These are phyloP conservation scores for Holacanthus passer DNA, from an alignment of 2,113 vertebrate genomes.

Conservation along the genomic window DNA sequence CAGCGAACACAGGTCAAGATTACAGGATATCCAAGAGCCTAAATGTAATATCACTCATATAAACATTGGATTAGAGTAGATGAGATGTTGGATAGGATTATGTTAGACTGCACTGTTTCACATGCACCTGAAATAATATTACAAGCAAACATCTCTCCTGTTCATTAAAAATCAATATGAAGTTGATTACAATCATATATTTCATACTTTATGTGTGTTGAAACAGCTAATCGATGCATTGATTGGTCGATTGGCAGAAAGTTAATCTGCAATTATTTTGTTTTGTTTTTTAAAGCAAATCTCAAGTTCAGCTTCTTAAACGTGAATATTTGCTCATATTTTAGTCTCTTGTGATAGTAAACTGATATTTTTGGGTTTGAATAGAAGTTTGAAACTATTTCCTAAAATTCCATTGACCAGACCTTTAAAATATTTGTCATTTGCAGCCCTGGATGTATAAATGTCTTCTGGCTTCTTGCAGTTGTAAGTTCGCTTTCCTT, in stretches of 20 bases:
- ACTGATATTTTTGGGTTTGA: background rate
- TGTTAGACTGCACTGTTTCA: background rate
- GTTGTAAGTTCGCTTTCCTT: background rate
- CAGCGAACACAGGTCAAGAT: background rate
- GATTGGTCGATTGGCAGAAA: background rate
- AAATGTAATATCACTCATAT: background rate
- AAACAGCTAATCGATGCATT: background rate
- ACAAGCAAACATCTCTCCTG: background rate
- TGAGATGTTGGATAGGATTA: slow-evolving; percentile 9
- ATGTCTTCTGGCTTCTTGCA: background rate
- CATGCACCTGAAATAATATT: background rate
- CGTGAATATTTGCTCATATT: background rate
- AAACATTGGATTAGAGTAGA: slow-evolving; percentile 7
- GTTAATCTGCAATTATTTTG: background rate
- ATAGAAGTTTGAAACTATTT: too few relatives aligned
- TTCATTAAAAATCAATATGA: background rate
- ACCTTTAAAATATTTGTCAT: background rate
- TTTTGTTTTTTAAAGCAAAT: background rate
- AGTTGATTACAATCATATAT: too few relatives aligned
- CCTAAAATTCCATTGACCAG: background rate
- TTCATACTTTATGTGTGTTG: too few relatives aligned
- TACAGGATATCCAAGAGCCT: background rate
- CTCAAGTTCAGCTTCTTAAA: too few relatives aligned
- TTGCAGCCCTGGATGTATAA: background rate
- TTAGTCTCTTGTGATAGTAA: background rate